Base-by-base conservation (phyloP, 2,113 vertebrate species). In the Mellivora capensis region DNA sequence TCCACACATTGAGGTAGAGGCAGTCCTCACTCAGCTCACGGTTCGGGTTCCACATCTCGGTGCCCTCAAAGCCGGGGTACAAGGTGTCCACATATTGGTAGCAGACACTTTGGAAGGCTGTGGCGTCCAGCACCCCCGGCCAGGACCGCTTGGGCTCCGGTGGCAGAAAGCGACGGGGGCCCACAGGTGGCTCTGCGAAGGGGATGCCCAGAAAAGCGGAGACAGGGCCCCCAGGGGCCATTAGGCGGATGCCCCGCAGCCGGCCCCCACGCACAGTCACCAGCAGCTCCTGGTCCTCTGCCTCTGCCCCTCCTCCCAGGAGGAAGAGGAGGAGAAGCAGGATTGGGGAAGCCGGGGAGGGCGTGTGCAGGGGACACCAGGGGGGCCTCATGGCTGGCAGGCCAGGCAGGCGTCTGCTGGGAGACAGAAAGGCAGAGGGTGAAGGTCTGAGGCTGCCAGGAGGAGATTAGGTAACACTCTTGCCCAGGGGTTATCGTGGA, bases 31-130 rank as follows among this genome's bases (percentile, higher is more conserved):
- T 99, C 99, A 99, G 99, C 39, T 99, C 98, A 76, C 98, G 98
- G 98, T 99, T 99, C 81, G 99, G 99, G 97, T 99, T 99, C 99
- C 99, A 99, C 99, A 99, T 99, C 98, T 99, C 99, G 0, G 64
- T 99, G 83, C 99, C 99, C 2, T 98, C 98, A 96, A 99, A 99
- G 0, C 99, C 99, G 0, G 99, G 99, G 97, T 98, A 99, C 3
- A 98, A 97, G 11, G 97, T 99, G 98, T 99, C 99, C 94, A 99
- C 99, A 0, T 96, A 98, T 90, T 99, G 99, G 98, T 98, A 99
- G 96, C 99, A 99, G 91, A 99, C 99, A 5, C 98, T 99, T 23
- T 98, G 99, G 97, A 99, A 99, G 44, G 97, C 37, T 0, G 89
- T 98, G 54, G 99, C 99, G 0, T 99, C 98, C 4, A 99, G 96